A percentile compares a stretch with the other conserved stretches of the same genome.
phyloP scores from a whole-genome alignment of 1,140 invertebrate species.

The Andrena cerasifolii region DNA sequence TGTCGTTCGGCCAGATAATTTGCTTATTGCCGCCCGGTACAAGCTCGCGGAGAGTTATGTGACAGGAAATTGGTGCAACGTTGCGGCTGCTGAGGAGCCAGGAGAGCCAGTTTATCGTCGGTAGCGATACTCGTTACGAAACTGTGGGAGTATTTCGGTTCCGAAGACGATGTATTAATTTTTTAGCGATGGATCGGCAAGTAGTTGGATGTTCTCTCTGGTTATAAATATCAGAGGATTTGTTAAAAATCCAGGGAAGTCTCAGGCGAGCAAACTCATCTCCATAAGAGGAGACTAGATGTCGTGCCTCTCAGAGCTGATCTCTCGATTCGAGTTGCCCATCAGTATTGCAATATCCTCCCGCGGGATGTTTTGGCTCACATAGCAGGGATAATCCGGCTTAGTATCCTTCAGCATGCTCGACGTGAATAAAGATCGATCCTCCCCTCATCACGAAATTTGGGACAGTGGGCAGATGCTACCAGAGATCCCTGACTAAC shows the following conservation, averaged over 20 bases:
- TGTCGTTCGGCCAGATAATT: constrained; percentile 48
- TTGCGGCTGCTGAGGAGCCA: not conserved
- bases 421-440: constrained; percentile 61
- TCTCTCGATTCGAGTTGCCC: not conserved
- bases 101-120: not conserved
- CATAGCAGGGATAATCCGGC: constrained; percentile 80
- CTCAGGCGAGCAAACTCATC: not conserved
- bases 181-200: not conserved
- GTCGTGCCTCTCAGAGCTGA: not conserved
- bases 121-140: constrained; percentile 4
- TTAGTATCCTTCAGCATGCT: constrained; percentile 73
- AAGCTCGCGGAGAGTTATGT: constrained; percentile 2
- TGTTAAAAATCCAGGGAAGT: too few species aligned
- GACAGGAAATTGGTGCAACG: constrained; percentile 23
- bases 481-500: constrained; percentile 65
- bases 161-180: not conserved
- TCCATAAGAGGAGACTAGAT: not conserved
- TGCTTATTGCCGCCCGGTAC: constrained; percentile 31
- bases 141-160: not conserved
- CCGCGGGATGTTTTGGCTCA: constrained; percentile 77
- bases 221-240: too few species aligned
- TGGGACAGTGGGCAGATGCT: constrained; percentile 80
- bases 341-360: constrained; percentile 25
- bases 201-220: too few species aligned
- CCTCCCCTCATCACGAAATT: constrained; percentile 65